These are phyloP conservation scores for Dendrolimus houi DNA, from an alignment of 2,888 invertebrate species.

Conservation along the genomic window DNA sequence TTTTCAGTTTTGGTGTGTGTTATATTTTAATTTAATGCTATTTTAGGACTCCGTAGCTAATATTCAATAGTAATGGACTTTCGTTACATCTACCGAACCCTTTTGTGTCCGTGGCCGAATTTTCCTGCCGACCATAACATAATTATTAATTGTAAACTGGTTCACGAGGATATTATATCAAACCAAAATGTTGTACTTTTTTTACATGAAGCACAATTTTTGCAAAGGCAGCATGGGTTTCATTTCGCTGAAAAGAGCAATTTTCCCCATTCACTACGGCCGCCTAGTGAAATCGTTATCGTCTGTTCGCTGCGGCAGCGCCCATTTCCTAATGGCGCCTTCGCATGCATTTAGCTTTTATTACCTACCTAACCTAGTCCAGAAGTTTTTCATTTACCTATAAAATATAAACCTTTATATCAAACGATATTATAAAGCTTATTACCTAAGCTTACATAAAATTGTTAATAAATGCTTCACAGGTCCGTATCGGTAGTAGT, in stretches of 20 bases:
- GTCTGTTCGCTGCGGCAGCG: slow-evolving; percentile 52
- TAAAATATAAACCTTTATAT: slow-evolving; percentile 20
- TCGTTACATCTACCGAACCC: too few species aligned
- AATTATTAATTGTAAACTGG: too few species aligned
- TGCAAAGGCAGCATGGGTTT: slow-evolving; percentile 50
- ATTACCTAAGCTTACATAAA: neutral
- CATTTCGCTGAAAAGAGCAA: slow-evolving; percentile 70
- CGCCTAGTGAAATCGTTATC: slow-evolving; percentile 68
- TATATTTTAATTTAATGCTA: too few species aligned
- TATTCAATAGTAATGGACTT: too few species aligned
- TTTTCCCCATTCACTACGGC: slow-evolving; percentile 65
- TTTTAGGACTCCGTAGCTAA: too few species aligned
- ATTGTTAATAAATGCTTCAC: neutral
- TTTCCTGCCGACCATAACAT: too few species aligned
- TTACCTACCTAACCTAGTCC: slow-evolving; percentile 33
- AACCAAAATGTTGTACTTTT: too few species aligned
- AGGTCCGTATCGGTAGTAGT: too few species aligned
- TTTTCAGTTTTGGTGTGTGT: too few species aligned
- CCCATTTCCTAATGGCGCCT: slow-evolving; percentile 69
- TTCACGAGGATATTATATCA: too few species aligned
- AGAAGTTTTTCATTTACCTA: slow-evolving; percentile 24
- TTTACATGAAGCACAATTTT: slow-evolving; percentile 38
- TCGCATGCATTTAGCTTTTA: slow-evolving; percentile 66
- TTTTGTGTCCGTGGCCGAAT: too few species aligned
- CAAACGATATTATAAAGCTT: neutral